Conservation (phyloP, 2,113 vertebrate species). For the Aldabrachelys gigantea region DNA sequence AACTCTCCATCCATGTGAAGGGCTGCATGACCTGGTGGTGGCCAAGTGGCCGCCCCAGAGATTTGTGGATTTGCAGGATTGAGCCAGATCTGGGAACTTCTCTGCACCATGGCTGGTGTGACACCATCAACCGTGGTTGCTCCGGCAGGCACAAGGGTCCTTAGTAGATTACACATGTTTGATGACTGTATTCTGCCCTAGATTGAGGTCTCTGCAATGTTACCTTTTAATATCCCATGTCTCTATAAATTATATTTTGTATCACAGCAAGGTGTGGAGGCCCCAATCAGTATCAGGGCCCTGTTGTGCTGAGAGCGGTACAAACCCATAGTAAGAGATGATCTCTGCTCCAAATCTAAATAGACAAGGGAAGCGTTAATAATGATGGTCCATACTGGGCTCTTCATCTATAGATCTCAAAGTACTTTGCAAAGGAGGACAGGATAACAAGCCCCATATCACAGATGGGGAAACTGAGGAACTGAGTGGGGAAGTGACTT, state of each 20-base stretch:
- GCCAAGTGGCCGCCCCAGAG: no score
- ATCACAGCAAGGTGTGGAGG: not conserved
- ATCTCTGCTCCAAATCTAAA: not conserved
- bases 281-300: rapidly evolving
- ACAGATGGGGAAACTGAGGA: not conserved
- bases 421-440: not conserved
- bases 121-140: no score
- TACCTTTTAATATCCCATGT: not conserved
- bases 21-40: no score
- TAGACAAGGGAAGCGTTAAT: not conserved
- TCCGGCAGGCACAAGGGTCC: no score
- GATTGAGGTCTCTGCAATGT: not conserved
- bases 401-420: not conserved
- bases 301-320: not conserved
- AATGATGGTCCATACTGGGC: not conserved
- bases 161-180: no score
- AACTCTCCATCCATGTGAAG: no score
- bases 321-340: not conserved
- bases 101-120: no score
- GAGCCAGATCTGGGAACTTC: no score
- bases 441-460: not conserved
- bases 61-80: no score
- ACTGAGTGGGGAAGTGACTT: not conserved
- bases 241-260: rapidly evolving
- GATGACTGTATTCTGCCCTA: not conserved